Evolutionary conservation across 2,113 vertebrate genomes (phyloP).

Genomic region (Oenanthe melanoleuca): DNA sequence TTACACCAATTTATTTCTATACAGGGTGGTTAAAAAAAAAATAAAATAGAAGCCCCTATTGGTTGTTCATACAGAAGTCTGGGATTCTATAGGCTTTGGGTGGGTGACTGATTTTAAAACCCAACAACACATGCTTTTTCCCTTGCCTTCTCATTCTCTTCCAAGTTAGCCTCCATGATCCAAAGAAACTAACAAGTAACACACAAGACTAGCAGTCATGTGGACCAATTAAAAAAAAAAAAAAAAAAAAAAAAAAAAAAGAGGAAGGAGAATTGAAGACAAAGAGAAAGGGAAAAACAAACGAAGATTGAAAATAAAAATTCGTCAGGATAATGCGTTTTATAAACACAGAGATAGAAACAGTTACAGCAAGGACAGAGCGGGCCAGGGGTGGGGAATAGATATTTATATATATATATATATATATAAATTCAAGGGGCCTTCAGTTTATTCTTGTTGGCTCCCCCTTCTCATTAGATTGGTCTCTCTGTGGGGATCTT

Average conservation of each 20-base stretch:
- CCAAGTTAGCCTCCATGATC: slow-evolving; percentile 68
- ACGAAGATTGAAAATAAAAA: slow-evolving; percentile 80
- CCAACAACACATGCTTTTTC: slow-evolving; percentile 70
- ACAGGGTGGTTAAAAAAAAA: slow-evolving; percentile 73
- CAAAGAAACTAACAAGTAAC: slow-evolving; percentile 61
- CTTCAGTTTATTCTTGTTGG: slow-evolving; percentile 66
- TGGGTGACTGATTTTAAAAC: slow-evolving; percentile 62
- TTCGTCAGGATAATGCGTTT: slow-evolving; percentile 81
- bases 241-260: too few relatives aligned
- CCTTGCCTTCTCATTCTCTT: slow-evolving; percentile 66
- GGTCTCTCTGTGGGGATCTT: slow-evolving; percentile 65
- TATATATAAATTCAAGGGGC: slow-evolving; percentile 75
- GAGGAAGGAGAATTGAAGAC: slow-evolving; percentile 16
- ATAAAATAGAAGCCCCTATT: slow-evolving; percentile 27
- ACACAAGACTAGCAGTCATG: slow-evolving; percentile 70
- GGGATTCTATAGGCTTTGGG: slow-evolving; percentile 54
- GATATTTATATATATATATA: slow-evolving; percentile 79
- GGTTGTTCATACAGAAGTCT: slow-evolving; percentile 53
- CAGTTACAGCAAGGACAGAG: slow-evolving; percentile 82
- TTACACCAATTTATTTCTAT: slow-evolving; percentile 82
- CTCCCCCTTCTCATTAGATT: slow-evolving; percentile 70
- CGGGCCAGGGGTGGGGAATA: slow-evolving; percentile 75
- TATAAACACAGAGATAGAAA: slow-evolving; percentile 85
- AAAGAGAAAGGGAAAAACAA: slow-evolving; percentile 58
- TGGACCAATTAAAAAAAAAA: slow-evolving; percentile 58